A percentile compares a stretch with the other conserved stretches of the same genome.
phyloP scores from a whole-genome alignment of 2,113 vertebrate species.

The Tetrao urogallus region DNA sequence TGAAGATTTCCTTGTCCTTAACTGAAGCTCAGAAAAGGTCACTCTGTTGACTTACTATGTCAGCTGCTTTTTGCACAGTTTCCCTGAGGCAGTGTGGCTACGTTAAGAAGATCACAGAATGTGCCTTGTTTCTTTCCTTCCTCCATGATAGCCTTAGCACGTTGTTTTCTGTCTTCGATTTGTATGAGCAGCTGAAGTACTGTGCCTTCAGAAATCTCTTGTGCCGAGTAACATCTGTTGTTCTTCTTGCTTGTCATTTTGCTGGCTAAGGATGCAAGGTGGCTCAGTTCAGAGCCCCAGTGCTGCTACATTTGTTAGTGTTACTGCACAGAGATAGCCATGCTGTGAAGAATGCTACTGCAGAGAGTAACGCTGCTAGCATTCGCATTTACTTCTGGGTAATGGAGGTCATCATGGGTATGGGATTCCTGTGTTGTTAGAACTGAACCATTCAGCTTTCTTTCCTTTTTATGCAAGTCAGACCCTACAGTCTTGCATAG shows the following conservation, averaged over 20 bases:
- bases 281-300: background rate
- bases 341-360: background rate
- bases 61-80: slow-evolving; percentile 12
- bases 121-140: background rate
- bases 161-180: background rate
- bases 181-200: background rate
- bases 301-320: background rate
- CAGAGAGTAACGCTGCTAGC: background rate
- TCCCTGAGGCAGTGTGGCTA: background rate
- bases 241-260: background rate
- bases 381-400: background rate
- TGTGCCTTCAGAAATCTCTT: background rate
- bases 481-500: background rate
- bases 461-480: background rate
- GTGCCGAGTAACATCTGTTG: background rate
- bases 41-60: background rate
- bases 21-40: slow-evolving; percentile 25
- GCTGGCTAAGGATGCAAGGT: fast-evolving
- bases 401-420: background rate
- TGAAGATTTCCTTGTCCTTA: slow-evolving; percentile 7
- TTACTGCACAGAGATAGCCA: background rate
- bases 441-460: background rate
- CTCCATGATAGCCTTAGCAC: background rate
- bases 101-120: background rate
- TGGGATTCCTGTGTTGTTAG: background rate